Evolutionary conservation across 2,888 invertebrate genomes (phyloP).

Genomic region (Sinelater perroti): DNA sequence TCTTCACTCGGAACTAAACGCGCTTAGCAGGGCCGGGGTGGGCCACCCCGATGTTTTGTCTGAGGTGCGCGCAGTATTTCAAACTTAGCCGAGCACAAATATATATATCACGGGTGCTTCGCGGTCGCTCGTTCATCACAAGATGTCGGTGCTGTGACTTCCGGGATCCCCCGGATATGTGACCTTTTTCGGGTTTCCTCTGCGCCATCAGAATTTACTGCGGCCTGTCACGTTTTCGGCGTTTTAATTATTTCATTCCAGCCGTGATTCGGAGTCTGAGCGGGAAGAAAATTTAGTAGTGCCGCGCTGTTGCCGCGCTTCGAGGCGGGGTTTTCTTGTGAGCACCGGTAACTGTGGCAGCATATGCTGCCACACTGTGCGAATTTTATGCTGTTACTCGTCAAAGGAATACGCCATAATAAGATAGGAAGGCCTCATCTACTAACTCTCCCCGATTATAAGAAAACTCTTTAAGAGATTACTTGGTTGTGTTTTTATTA

Average conservation of each 20-base stretch:
- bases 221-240: slow-evolving; percentile 21
- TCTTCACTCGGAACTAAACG: slow-evolving; percentile 35
- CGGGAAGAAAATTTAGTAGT: not conserved
- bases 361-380: slow-evolving; percentile 12
- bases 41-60: slow-evolving; percentile 36
- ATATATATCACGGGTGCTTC: slow-evolving; percentile 35
- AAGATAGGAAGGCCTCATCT: slow-evolving; percentile 13
- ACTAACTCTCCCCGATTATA: slow-evolving; percentile 5
- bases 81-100: slow-evolving; percentile 38
- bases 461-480: slow-evolving; percentile 15
- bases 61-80: slow-evolving; percentile 39
- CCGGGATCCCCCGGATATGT: slow-evolving; percentile 39
- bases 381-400: slow-evolving; percentile 24
- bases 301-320: not conserved
- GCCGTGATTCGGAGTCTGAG: not conserved
- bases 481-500: no score
- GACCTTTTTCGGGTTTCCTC: slow-evolving; percentile 31
- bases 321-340: not conserved
- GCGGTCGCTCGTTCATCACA: slow-evolving; percentile 40
- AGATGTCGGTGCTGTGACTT: slow-evolving; percentile 40
- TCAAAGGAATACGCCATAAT: slow-evolving; percentile 23
- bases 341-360: not conserved
- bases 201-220: slow-evolving; percentile 26
- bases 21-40: slow-evolving; percentile 24
- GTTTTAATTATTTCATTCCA: slow-evolving; percentile 31